These are phyloP conservation scores for Symphodus melops DNA, from an alignment of 2,113 vertebrate genomes.

Conservation along the genomic window DNA sequence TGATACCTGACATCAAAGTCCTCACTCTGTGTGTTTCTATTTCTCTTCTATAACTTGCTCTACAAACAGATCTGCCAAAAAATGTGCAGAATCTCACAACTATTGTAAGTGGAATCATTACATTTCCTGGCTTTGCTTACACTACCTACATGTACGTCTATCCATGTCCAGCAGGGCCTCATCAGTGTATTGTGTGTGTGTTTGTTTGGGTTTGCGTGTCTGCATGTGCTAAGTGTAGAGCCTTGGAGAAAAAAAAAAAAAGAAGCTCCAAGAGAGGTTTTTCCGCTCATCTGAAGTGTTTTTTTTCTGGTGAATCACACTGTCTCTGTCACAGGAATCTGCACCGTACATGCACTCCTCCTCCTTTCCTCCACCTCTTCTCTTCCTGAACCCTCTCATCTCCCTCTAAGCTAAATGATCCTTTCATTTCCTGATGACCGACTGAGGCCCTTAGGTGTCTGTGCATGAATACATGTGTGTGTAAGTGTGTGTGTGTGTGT, in stretches of 20 bases:
- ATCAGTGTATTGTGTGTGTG: neutral
- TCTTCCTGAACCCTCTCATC: slow-evolving; percentile 68
- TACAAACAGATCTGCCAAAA: neutral
- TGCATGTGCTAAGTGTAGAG: slow-evolving; percentile 40
- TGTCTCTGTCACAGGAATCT: slow-evolving; percentile 52
- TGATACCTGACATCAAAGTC: no score
- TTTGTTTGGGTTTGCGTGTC: neutral
- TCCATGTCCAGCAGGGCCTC: neutral
- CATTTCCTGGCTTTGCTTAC: slow-evolving; percentile 4
- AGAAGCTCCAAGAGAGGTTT: neutral
- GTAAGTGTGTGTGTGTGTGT: slow-evolving; percentile 42
- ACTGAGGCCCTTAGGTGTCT: slow-evolving; percentile 86
- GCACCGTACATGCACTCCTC: slow-evolving; percentile 58
- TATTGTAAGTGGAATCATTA: neutral
- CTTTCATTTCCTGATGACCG: slow-evolving; percentile 94
- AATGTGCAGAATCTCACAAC: neutral
- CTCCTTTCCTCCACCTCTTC: slow-evolving; percentile 60
- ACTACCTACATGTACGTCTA: neutral
- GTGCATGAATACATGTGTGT: slow-evolving; percentile 51
- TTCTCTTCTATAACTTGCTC: neutral
- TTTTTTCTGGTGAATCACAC: slow-evolving; percentile 48
- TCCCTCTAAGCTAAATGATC: slow-evolving; percentile 90
- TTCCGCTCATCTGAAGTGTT: slow-evolving; percentile 36
- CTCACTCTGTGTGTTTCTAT: no score
- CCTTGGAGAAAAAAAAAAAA: slow-evolving; percentile 2